Conservation (phyloP, 2,797 vertebrate genomes). For the Catamblyrhynchus diadema region DNA sequence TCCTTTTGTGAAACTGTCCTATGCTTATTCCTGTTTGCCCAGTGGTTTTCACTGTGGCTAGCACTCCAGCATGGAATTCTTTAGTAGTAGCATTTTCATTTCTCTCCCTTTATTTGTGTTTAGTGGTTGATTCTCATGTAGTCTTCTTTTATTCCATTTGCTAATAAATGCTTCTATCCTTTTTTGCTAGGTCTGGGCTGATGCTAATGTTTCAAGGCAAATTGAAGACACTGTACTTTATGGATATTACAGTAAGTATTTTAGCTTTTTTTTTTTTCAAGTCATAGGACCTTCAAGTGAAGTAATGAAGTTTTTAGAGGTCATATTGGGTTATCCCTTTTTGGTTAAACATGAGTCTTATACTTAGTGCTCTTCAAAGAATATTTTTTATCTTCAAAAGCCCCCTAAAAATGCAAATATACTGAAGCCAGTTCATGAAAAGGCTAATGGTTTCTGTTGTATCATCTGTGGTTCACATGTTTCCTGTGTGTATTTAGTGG, state of each 20-base stretch:
- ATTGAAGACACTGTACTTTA: slow-evolving; percentile 94
- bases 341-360: neutral
- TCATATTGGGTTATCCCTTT: neutral
- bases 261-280: neutral
- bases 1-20: neutral
- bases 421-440: neutral
- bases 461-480: neutral
- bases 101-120: neutral
- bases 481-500: neutral
- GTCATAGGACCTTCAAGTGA: neutral
- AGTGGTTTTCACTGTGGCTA: neutral
- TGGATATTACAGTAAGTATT: slow-evolving; percentile 96
- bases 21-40: neutral
- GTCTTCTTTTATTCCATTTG: neutral
- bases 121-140: neutral
- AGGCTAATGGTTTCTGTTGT: neutral
- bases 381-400: neutral
- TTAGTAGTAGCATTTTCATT: accelerated
- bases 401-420: neutral
- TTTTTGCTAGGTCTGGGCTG: slow-evolving; percentile 87
- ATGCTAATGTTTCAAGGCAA: slow-evolving; percentile 88
- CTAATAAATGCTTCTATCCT: neutral
- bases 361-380: neutral
- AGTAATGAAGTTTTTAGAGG: neutral
- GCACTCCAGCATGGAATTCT: neutral